A percentile compares a stretch with the other conserved stretches of the same genome.
Evolutionary conservation across 2,888 invertebrate species (phyloP).

Genomic region (Pseudoips prasinana): DNA sequence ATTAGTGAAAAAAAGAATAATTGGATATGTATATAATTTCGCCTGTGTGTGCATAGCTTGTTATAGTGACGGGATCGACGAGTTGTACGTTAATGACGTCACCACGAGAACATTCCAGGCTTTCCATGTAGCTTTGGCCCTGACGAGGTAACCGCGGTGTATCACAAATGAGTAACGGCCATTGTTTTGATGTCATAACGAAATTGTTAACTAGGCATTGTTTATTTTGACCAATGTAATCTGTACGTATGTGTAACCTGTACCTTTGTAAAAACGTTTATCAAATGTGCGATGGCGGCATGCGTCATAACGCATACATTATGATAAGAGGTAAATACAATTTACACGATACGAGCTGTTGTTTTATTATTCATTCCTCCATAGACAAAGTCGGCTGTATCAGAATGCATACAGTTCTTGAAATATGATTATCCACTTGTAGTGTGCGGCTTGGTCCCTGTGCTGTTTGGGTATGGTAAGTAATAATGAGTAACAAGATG

Average conservation of each 20-base stretch:
- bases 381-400: too few relatives aligned
- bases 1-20: slow-evolving; percentile 55
- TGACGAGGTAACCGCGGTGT: slow-evolving; percentile 29
- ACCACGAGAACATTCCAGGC: slow-evolving; percentile 66
- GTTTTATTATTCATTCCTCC: slow-evolving; percentile 55
- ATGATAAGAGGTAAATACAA: slow-evolving; percentile 80
- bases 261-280: slow-evolving; percentile 76
- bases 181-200: slow-evolving; percentile 30
- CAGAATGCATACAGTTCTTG: too few relatives aligned
- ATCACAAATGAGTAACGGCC: slow-evolving; percentile 32
- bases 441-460: too few relatives aligned
- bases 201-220: slow-evolving; percentile 62
- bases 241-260: slow-evolving; percentile 69
- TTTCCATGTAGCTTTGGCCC: slow-evolving; percentile 57
- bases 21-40: slow-evolving; percentile 66
- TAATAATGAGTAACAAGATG: too few relatives aligned
- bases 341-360: slow-evolving; percentile 68
- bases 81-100: slow-evolving; percentile 29
- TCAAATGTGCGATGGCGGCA: slow-evolving; percentile 67
- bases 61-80: slow-evolving; percentile 39
- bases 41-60: slow-evolving; percentile 71
- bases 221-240: slow-evolving; percentile 80
- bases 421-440: too few relatives aligned
- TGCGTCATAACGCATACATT: slow-evolving; percentile 73
- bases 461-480: too few relatives aligned